These are phyloP conservation scores for Notolabrus celidotus DNA, from an alignment of 2,797 vertebrate species.

Conservation along the genomic window DNA sequence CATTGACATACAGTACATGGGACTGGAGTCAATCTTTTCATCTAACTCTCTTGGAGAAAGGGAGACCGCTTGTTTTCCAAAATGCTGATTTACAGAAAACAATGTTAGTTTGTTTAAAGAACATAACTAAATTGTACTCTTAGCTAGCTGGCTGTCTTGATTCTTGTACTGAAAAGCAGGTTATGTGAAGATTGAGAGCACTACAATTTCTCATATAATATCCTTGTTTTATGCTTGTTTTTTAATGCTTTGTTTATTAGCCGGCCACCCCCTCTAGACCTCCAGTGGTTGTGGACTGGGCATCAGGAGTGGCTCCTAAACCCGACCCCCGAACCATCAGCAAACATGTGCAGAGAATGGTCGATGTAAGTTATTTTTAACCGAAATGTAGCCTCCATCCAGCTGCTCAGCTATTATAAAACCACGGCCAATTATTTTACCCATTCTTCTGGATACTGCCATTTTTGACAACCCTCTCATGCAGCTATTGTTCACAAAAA, in stretches of 20 bases:
- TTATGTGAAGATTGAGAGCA: too few species aligned
- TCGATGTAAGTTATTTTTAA: slow-evolving; percentile 88
- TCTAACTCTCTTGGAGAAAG: too few species aligned
- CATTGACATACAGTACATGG: too few species aligned
- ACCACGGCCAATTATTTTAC: slow-evolving; percentile 39
- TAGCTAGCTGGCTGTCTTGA: too few species aligned
- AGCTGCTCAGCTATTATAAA: slow-evolving; percentile 40
- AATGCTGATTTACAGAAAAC: too few species aligned
- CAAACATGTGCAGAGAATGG: slow-evolving; percentile 96
- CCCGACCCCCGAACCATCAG: slow-evolving; percentile 96
- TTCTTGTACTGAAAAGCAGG: too few species aligned
- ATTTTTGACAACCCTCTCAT: slow-evolving; percentile 38
- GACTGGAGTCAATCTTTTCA: too few species aligned
- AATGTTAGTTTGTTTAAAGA: too few species aligned
- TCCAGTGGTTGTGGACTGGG: slow-evolving; percentile 94
- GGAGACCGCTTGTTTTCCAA: too few species aligned
- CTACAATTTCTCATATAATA: too few species aligned
- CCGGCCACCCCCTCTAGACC: slow-evolving; percentile 93
- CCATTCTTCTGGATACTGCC: slow-evolving; percentile 38
- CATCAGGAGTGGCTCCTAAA: slow-evolving; percentile 93
- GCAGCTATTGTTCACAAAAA: slow-evolving; percentile 46
- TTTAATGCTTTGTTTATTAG: slow-evolving; percentile 75
- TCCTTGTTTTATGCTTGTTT: not conserved
- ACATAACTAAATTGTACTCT: too few species aligned
- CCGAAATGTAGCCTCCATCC: slow-evolving; percentile 32